phyloP scores from a whole-genome alignment of 2,113 vertebrate species.

The Nibea albiflora region DNA sequence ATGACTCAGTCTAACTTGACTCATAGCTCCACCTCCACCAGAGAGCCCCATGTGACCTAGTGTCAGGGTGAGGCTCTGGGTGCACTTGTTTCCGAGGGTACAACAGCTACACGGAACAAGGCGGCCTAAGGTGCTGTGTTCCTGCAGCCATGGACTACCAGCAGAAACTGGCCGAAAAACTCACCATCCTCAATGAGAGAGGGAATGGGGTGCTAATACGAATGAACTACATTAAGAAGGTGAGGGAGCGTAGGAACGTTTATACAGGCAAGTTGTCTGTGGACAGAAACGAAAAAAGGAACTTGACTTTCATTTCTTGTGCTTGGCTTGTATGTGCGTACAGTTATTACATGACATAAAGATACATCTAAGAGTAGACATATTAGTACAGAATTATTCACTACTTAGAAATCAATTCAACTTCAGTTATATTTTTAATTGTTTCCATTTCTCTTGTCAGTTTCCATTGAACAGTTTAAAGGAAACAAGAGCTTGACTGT shows the following conservation, averaged over 20 bases:
- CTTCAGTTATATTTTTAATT: background rate
- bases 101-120: constrained; percentile 21
- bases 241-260: constrained; percentile 72
- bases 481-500: background rate
- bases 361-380: background rate
- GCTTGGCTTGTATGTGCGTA: background rate
- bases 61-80: constrained; percentile 67
- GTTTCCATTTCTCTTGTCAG: background rate
- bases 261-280: background rate
- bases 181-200: constrained; percentile 91
- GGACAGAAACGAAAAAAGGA: constrained; percentile 59
- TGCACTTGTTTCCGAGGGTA: constrained; percentile 58
- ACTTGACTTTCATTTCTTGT: constrained; percentile 40
- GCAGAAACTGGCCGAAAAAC: constrained; percentile 94
- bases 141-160: constrained; percentile 88
- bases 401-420: background rate
- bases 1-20: background rate
- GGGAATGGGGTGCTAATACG: constrained; percentile 91
- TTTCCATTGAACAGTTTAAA: background rate
- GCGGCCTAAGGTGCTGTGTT: constrained; percentile 66
- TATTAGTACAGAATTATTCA: background rate
- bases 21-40: constrained; percentile 62
- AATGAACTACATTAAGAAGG: constrained; percentile 95
- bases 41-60: constrained; percentile 71
- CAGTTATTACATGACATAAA: background rate